These are phyloP conservation scores for Pseudochaenichthys georgianus DNA, from an alignment of 2,797 vertebrate species.

Conservation along the genomic window DNA sequence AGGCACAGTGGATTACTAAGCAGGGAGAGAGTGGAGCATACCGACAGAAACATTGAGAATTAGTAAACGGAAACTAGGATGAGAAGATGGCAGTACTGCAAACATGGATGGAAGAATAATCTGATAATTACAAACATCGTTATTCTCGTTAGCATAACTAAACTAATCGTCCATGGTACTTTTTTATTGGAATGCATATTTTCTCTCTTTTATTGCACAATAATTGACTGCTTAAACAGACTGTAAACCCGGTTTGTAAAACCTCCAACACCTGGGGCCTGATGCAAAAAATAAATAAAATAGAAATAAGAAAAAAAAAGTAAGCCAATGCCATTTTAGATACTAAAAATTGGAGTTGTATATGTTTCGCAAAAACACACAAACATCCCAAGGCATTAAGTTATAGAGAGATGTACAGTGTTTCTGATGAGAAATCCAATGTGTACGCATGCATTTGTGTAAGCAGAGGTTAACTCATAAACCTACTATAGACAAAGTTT, in stretches of 20 bases:
- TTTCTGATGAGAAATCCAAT: neutral
- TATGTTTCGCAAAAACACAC: too few species aligned
- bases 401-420: neutral
- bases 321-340: neutral
- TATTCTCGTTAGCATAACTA: neutral
- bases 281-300: neutral
- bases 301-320: neutral
- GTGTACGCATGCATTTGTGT: neutral
- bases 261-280: neutral
- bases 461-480: neutral
- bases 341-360: too few species aligned
- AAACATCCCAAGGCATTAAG: neutral
- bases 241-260: conserved; percentile 4
- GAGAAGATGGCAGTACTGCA: neutral
- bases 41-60: conserved; percentile 9
- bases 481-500: neutral
- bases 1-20: conserved; percentile 45
- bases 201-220: conserved; percentile 12
- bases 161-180: neutral
- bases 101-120: neutral
- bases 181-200: conserved; percentile 9
- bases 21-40: conserved; percentile 13
- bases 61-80: neutral
- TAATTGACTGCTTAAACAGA: conserved; percentile 11
- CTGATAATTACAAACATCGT: neutral